Base-by-base conservation (phyloP, 2,113 vertebrate genomes). In the Phylloscopus trochilus region DNA sequence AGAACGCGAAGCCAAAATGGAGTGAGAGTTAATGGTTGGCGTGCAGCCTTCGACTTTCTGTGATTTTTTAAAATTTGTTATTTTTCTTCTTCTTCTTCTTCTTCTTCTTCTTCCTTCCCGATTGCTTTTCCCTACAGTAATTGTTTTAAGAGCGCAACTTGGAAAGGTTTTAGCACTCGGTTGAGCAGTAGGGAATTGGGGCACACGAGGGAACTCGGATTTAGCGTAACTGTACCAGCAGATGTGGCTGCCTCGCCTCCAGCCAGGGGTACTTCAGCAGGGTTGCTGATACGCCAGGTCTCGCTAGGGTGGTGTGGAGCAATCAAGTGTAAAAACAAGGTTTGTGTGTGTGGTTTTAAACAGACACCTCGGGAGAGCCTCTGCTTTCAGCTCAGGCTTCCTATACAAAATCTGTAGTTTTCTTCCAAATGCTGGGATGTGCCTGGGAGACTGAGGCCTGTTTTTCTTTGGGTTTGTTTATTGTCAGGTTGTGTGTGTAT, bases 1-100 rank as follows among this genome's bases (percentile, higher is more conserved):
- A 96, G 90, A 81, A 78, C 82, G 80, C 19, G 8, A 22, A 95
- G 96, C 96, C 97, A 96, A 95, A 91, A 94, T 82, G 83, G 92
- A 97, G 83, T 37, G 96, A 96, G 95, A 96, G 92, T 96, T 96
- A 93, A 94, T 56, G 87, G 80, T 67, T 97, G 96, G 96, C 93
- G 59, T 47, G 44, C 77, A 96, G 95, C 90, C 92, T 90, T 83
- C 43, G 84, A 92, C 74, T 97, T 95, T 31, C 83, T 77, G 73
- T 46, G 89, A 85, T 93, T 91, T 88, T 37, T n/a, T n/a, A n/a
- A n/a, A n/a, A n/a, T 66, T 88, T n/a, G 60, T 31, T 28, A 2
- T 28, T 31, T 56, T 13, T 23, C 22, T 56, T n/a, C 15, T 51
- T 51, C n/a, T n/a, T n/a, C n/a, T n/a, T n/a, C n/a, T n/a, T 53